These are phyloP conservation scores for Cylas formicarius DNA, from an alignment of 1,140 invertebrate species.

Conservation along the genomic window DNA sequence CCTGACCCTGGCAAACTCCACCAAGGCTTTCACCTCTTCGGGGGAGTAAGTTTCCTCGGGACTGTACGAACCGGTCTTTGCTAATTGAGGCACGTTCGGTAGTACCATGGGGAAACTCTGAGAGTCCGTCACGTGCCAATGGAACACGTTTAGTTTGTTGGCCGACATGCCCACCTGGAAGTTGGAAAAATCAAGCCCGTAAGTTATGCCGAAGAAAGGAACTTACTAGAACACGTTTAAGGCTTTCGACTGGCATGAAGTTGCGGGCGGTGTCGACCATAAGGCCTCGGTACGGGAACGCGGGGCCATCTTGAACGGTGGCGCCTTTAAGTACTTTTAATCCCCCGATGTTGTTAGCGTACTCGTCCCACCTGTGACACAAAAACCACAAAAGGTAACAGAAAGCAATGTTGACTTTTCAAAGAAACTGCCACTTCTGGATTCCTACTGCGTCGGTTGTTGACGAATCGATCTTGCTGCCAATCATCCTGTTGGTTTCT, in stretches of 20 bases:
- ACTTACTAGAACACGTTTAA: constrained; percentile 59
- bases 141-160: constrained; percentile 76
- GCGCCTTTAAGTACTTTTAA: constrained; percentile 50
- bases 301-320: constrained; percentile 51
- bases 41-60: constrained; percentile 59
- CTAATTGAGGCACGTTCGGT: constrained; percentile 60
- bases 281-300: constrained; percentile 60
- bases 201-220: too few relatives aligned
- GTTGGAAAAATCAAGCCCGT: too few relatives aligned
- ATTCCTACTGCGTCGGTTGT: too few relatives aligned
- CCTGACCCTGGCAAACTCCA: constrained; percentile 56
- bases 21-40: constrained; percentile 58
- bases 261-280: constrained; percentile 71
- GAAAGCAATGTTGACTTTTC: too few relatives aligned
- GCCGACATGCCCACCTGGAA: constrained; percentile 59
- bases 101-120: constrained; percentile 75
- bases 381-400: background rate
- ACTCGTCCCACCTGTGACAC: constrained; percentile 52
- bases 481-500: too few relatives aligned
- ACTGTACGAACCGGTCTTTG: constrained; percentile 68
- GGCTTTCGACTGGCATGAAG: constrained; percentile 60
- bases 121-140: constrained; percentile 79
- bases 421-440: too few relatives aligned
- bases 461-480: too few relatives aligned
- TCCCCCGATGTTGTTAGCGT: constrained; percentile 50